Conservation (phyloP, 1,140 invertebrate species). For the Rhopalosiphum maidis region DNA sequence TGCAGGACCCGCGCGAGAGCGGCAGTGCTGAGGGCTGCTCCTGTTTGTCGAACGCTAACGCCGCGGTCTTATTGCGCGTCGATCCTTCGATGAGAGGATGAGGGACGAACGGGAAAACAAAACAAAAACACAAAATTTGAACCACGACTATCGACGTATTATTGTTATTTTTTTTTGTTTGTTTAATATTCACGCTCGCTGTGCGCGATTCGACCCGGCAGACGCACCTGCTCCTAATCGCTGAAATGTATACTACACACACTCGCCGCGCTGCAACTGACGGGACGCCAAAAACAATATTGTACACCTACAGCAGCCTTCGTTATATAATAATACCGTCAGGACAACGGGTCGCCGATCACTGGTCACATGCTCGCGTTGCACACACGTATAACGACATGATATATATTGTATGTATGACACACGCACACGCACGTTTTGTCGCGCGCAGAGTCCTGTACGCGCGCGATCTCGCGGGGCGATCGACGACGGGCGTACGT, state of each 20-base stretch:
- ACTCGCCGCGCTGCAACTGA: background rate
- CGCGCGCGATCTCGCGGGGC: background rate
- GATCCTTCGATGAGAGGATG: background rate
- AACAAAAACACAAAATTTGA: constrained; percentile 1
- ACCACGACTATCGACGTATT: background rate
- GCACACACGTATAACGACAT: background rate
- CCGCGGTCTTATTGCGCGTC: background rate
- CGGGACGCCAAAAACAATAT: constrained; percentile 23
- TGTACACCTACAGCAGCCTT: background rate
- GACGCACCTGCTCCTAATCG: background rate
- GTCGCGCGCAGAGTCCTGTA: background rate
- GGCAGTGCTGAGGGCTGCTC: background rate
- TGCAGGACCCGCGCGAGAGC: background rate
- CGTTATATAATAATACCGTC: constrained; percentile 21
- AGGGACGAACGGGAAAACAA: background rate
- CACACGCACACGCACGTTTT: background rate
- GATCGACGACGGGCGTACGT: background rate
- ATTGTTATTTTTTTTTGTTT: background rate
- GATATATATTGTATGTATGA: background rate
- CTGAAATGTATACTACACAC: background rate
- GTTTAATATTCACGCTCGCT: too few relatives aligned
- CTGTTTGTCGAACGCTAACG: constrained; percentile 17
- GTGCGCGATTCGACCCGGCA: background rate
- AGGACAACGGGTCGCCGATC: constrained; percentile 30
- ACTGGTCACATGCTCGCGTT: constrained; percentile 26